Percentiles rank a stretch among this genome's conserved stretches.
phyloP scores from a whole-genome alignment of 2,113 vertebrate species.

The Acrocephalus arundinaceus region DNA sequence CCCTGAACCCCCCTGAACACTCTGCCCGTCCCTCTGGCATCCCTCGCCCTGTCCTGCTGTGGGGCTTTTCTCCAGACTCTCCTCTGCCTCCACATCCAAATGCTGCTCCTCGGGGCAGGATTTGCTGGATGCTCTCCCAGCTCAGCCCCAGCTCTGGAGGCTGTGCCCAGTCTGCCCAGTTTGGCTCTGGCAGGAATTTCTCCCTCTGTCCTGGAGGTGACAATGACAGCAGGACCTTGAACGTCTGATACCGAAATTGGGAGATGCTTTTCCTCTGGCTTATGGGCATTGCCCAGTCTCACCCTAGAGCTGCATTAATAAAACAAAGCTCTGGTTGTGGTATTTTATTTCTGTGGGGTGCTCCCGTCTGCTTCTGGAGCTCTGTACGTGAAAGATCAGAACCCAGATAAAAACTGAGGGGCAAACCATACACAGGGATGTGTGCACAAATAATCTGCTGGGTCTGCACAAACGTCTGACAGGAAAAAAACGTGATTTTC shows the following conservation, averaged over 20 bases:
- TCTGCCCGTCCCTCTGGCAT: neutral
- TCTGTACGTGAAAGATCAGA: neutral
- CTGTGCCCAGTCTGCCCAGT: neutral
- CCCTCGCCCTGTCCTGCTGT: accelerated
- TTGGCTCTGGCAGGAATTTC: neutral
- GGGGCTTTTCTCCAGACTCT: neutral
- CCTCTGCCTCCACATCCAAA: neutral
- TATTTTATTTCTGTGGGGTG: neutral
- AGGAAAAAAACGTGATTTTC: neutral
- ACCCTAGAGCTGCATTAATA: neutral
- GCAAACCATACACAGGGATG: neutral
- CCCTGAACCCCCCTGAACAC: accelerated
- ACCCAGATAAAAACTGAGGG: neutral
- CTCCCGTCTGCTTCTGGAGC: neutral
- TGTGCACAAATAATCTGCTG: neutral
- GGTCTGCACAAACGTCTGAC: neutral
- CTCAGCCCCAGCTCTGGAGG: neutral
- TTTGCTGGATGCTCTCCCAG: neutral
- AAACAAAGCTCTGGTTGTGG: neutral
- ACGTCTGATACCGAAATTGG: neutral
- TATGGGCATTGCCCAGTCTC: neutral
- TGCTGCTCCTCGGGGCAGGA: accelerated
- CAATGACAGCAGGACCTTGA: neutral
- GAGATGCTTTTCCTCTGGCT: neutral
- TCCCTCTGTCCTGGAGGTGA: neutral